These are phyloP conservation scores for Melanotaenia boesemani DNA, from an alignment of 2,797 vertebrate species.

Conservation along the genomic window DNA sequence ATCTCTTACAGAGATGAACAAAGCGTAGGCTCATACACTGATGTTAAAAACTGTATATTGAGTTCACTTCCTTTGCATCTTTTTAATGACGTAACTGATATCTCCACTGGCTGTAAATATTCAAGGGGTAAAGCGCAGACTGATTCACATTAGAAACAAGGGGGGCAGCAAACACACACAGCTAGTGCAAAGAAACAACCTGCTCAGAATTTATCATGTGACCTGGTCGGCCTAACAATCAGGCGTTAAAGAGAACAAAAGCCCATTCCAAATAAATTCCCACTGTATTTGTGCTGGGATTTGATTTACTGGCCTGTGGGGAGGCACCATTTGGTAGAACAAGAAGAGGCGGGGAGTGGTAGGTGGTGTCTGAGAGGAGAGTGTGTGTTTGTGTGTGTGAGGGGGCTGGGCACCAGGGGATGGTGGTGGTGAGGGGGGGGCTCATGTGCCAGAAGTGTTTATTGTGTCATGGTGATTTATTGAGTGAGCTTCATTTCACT, in stretches of 20 bases:
- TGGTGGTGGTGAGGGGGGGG: constrained; percentile 77
- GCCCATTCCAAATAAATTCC: constrained; percentile 99
- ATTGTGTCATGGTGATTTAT: constrained; percentile 99
- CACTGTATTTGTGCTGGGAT: constrained; percentile 98
- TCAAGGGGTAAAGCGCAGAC: constrained; percentile 35
- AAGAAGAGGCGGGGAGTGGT: constrained; percentile 93
- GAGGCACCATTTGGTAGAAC: constrained; percentile 99
- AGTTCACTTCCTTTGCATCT: constrained; percentile 16
- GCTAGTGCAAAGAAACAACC: constrained; percentile 71
- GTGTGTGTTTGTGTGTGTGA: constrained; percentile 34
- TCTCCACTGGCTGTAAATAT: constrained; percentile 24
- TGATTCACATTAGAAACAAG: constrained; percentile 67
- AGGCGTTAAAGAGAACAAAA: constrained; percentile 98
- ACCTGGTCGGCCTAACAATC: constrained; percentile 96
- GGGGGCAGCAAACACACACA: constrained; percentile 74
- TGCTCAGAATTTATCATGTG: constrained; percentile 92
- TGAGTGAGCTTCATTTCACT: constrained; percentile 99
- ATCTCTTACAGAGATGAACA: neutral
- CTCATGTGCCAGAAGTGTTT: constrained; percentile 99
- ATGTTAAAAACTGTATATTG: neutral
- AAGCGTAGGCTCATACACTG: neutral
- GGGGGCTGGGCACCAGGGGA: constrained; percentile 79
- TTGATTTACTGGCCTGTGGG: constrained; percentile 99
- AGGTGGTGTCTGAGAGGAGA: constrained; percentile 92
- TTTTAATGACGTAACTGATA: constrained; percentile 11